Evolutionary conservation across 1,140 invertebrate genomes (phyloP).

Genomic region (Hycleus cichorii): DNA sequence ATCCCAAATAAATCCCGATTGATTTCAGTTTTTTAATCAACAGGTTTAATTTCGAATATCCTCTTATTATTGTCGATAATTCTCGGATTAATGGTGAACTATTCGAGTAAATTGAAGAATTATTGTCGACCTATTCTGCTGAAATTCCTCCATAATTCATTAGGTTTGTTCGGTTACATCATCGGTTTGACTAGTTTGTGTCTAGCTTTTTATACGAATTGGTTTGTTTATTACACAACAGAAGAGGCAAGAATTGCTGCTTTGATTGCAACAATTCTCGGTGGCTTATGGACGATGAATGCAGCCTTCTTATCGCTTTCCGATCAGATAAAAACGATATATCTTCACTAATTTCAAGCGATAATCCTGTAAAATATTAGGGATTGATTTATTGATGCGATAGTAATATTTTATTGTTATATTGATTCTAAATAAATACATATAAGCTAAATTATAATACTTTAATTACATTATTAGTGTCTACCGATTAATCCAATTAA

Average conservation of each 20-base stretch:
- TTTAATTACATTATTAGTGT: constrained; percentile 15
- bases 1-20: neutral
- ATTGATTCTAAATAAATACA: constrained; percentile 22
- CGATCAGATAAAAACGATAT: constrained; percentile 23
- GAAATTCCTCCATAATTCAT: constrained; percentile 26
- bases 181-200: constrained; percentile 30
- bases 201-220: constrained; percentile 26
- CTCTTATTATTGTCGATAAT: neutral
- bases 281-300: constrained; percentile 23
- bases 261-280: constrained; percentile 23
- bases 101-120: neutral
- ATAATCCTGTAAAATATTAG: neutral
- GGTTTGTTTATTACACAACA: constrained; percentile 27
- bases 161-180: constrained; percentile 24
- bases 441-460: constrained; percentile 26
- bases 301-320: constrained; percentile 19
- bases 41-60: neutral
- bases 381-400: neutral
- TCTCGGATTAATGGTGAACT: constrained; percentile 3
- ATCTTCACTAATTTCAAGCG: neutral
- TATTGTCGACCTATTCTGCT: constrained; percentile 9
- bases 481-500: constrained; percentile 9
- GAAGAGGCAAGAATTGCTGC: constrained; percentile 23
- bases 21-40: neutral
- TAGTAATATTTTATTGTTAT: constrained; percentile 2